Percentiles rank a stretch among this genome's conserved stretches.
phyloP scores from a whole-genome alignment of 1,140 invertebrate genomes.

The Drosophila virilis region DNA sequence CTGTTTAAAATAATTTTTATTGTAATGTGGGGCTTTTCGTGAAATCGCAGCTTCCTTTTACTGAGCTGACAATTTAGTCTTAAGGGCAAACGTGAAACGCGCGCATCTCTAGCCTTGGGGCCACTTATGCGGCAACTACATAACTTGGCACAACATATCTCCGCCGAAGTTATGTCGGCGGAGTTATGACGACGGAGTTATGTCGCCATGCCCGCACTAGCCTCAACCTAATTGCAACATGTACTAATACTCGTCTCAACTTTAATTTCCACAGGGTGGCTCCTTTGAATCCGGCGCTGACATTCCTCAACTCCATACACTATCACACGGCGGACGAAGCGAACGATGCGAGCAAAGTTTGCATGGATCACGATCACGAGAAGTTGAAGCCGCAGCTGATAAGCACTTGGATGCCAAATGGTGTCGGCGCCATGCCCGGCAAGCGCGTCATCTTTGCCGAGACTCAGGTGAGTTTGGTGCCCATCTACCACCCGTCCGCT shows the following conservation, averaged over 20 bases:
- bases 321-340: slow-evolving; percentile 85
- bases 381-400: slow-evolving; percentile 91
- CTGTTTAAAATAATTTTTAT: no score
- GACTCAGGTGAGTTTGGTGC: slow-evolving; percentile 88
- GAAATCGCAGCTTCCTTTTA: no score
- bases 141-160: no score
- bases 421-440: slow-evolving; percentile 92
- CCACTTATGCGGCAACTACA: no score
- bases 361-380: slow-evolving; percentile 94
- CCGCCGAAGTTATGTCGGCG: no score
- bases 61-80: no score
- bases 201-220: no score
- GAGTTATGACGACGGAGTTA: no score
- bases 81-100: no score
- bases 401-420: slow-evolving; percentile 93
- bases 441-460: slow-evolving; percentile 93
- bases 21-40: no score
- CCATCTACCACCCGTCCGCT: neutral
- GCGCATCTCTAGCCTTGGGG: no score
- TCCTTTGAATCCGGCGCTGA: slow-evolving; percentile 85
- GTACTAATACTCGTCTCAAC: neutral
- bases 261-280: slow-evolving; percentile 56
- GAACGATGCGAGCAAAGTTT: slow-evolving; percentile 86
- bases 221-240: no score
- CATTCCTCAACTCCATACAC: slow-evolving; percentile 87